These are phyloP conservation scores for Gobiocypris rarus DNA, from an alignment of 2,113 vertebrate species.

Conservation along the genomic window DNA sequence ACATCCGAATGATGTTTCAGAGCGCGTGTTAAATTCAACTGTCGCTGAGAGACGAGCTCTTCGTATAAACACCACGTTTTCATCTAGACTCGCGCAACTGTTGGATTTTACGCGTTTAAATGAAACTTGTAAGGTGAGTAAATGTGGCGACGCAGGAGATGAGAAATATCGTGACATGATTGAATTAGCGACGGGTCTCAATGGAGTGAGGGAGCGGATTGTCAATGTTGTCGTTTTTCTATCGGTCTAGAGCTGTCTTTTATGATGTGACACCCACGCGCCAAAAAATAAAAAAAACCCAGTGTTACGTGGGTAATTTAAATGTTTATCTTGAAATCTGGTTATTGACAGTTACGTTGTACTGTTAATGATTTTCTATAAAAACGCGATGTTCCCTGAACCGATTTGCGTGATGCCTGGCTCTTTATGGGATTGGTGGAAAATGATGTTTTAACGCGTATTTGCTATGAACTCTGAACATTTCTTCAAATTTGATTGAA, in stretches of 20 bases:
- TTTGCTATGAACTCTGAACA: neutral
- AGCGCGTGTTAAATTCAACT: neutral
- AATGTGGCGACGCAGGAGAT: neutral
- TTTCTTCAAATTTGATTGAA: neutral
- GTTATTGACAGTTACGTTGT: no score
- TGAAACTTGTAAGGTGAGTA: conserved; percentile 81
- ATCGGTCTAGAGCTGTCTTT: neutral
- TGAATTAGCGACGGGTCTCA: neutral
- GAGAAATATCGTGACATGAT: no score
- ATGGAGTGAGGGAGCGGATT: neutral
- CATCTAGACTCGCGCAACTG: conserved; percentile 68
- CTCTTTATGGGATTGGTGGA: no score
- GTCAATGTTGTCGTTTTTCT: neutral
- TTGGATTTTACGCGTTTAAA: conserved; percentile 74
- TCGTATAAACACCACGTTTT: neutral
- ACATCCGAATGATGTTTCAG: neutral
- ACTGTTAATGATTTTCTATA: neutral
- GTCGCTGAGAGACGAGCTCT: neutral
- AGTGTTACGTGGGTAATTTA: neutral
- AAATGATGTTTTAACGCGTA: neutral
- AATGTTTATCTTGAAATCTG: no score
- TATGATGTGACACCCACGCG: neutral
- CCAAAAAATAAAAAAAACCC: neutral
- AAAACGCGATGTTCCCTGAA: neutral
- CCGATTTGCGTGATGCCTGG: neutral